Evolutionary conservation across 1,140 invertebrate genomes (phyloP), one percentile per base, ranked within the genome.

Genomic region (Yoshiicerus persimilis): DNA sequence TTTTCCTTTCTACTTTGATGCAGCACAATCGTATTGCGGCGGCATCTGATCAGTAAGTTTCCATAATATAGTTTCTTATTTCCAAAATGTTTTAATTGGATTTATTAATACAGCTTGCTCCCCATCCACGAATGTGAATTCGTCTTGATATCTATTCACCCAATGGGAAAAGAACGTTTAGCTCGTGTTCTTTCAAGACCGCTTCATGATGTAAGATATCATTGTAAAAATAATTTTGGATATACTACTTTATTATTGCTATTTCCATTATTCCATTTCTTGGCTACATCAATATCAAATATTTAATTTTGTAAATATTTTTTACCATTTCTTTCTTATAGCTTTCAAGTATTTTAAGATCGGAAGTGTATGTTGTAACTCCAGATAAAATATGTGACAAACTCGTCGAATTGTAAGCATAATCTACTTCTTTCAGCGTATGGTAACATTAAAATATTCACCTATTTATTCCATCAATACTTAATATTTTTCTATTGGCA

Each of bases 11-110:
- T 88, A 95, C 96, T 41, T 87, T 94, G 25, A 92, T 95, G 5
- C 95, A 97, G 91, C 96, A 97, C 91, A 98, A 98, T 92, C 96
- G 96, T 91, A 93, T 95, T 66, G 95, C 95, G 16, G 89, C 93
- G n/a, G 92, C 92, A 13, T 94, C 94, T 9, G 95, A 95, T 88
- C 92, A 94, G 93, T 95, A 92, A 92, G 92, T 92, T 88, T 85
- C 36, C 16, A 39, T 34, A 87, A 86, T 89, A 70, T 90, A 90
- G 70, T 91, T 87, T 70, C 91, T 86, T 83, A 88, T 89, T 89
- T 30, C 89, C 6, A 2, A 23, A 36, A 4, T 80, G 34, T 8
- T 77, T 9, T 20, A 32, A 77, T 34, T 20, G 27, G 6, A 10
- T 10, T 27, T 23, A 27, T 30, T 27, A 70, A 30, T 27, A 13